Evolutionary conservation across 2,797 vertebrate genomes (phyloP).

Genomic region (Poecilia gillii): DNA sequence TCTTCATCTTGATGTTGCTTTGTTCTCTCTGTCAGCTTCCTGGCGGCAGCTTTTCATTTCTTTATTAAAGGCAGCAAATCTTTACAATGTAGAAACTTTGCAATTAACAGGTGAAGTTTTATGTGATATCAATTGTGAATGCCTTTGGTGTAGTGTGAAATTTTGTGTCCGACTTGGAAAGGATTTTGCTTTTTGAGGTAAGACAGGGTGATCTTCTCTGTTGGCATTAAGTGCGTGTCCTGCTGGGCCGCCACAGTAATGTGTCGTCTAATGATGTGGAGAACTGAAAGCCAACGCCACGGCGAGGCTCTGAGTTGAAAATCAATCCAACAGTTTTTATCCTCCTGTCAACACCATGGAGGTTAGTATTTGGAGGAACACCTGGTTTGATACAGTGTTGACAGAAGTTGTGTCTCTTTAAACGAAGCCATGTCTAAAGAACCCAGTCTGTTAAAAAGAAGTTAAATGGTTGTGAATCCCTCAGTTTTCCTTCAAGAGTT

Average conservation of each 20-base stretch:
- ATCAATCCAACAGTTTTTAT: conserved; percentile 66
- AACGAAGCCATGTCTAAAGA: conserved; percentile 2
- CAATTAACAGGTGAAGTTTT: background rate
- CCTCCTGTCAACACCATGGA: conserved; percentile 73
- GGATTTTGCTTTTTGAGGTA: background rate
- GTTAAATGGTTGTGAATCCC: conserved; percentile 59
- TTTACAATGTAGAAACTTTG: background rate
- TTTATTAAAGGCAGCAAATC: background rate
- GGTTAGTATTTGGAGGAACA: conserved; percentile 19
- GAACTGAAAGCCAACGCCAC: conserved; percentile 70
- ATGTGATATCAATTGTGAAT: background rate
- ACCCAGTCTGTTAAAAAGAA: conserved; percentile 11
- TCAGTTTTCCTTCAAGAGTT: conserved; percentile 45
- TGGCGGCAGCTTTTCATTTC: background rate
- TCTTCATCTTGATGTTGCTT: background rate
- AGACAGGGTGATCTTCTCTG: background rate
- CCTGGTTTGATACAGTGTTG: conserved; percentile 30
- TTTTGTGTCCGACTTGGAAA: background rate
- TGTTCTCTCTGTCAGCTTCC: background rate
- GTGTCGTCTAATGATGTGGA: conserved; percentile 61
- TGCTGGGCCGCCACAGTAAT: conserved; percentile 43
- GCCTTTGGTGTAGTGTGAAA: background rate
- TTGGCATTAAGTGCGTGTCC: background rate
- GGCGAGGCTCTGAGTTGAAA: conserved; percentile 67
- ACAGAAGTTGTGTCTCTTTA: conserved; percentile 14